These are phyloP conservation scores for Rotaria socialis DNA, from an alignment of 2,888 invertebrate species.

Conservation along the genomic window DNA sequence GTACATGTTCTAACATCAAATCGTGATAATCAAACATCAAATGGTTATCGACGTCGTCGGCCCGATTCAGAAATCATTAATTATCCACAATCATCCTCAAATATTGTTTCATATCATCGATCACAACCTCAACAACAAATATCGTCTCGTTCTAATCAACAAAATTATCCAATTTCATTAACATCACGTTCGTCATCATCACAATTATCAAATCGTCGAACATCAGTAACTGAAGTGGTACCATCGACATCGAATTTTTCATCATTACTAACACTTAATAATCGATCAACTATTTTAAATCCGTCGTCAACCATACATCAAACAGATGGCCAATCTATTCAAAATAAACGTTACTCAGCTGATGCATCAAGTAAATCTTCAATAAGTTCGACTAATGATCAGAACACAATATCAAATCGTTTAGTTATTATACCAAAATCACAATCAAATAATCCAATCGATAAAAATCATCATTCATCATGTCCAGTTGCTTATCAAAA, in stretches of 20 bases:
- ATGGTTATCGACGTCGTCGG: not conserved
- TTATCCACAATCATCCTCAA: not conserved
- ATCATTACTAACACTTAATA: not conserved
- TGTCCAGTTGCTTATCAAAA: conserved; percentile 27
- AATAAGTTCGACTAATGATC: not conserved
- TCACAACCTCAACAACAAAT: not conserved
- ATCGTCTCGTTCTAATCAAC: not conserved
- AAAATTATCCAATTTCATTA: not conserved
- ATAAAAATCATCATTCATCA: not conserved
- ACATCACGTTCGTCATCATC: not conserved
- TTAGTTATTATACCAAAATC: not conserved
- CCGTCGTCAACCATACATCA: not conserved
- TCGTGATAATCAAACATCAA: not conserved
- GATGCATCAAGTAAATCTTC: not conserved
- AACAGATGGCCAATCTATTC: not conserved
- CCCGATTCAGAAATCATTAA: not conserved
- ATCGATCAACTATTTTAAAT: not conserved
- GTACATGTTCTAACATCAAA: not conserved
- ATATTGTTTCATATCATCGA: not conserved
- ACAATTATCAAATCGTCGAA: not conserved
- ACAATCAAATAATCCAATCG: not conserved
- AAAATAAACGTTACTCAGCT: not conserved
- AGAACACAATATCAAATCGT: not conserved
- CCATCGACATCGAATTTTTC: not conserved
- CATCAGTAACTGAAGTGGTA: not conserved